phyloP scores from a whole-genome alignment of 1,140 invertebrate genomes.

The Drosophila equinoxialis region DNA sequence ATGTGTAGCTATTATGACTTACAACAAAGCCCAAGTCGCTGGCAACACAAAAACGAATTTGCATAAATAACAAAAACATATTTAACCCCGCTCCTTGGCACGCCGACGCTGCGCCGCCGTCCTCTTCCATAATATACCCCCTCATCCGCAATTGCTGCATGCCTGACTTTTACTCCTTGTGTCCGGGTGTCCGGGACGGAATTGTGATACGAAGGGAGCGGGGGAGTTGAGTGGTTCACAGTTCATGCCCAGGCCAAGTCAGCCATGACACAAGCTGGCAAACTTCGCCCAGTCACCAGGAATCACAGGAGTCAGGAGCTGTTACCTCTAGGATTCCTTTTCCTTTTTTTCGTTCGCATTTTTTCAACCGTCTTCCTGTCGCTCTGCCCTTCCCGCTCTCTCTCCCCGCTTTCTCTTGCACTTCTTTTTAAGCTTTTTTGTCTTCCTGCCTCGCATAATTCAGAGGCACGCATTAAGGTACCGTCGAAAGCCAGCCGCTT shows the following conservation, averaged over 20 bases:
- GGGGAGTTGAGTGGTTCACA: conserved; percentile 31
- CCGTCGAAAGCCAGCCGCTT: conserved; percentile 41
- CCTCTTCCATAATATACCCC: background rate
- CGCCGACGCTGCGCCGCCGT: background rate
- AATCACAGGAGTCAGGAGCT: conserved; percentile 33
- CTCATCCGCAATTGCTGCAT: conserved; percentile 3
- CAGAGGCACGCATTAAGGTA: conserved; percentile 68
- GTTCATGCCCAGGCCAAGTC: conserved; percentile 63
- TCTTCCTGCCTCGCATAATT: conserved; percentile 66
- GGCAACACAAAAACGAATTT: conserved; percentile 76
- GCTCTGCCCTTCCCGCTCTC: background rate
- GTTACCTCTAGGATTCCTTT: conserved; percentile 54
- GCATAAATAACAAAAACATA: conserved; percentile 81
- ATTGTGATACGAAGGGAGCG: background rate
- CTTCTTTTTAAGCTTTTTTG: conserved; percentile 2
- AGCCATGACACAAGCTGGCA: conserved; percentile 65
- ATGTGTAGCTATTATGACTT: conserved; percentile 71
- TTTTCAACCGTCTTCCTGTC: background rate
- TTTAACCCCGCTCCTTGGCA: conserved; percentile 55
- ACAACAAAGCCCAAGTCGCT: conserved; percentile 72
- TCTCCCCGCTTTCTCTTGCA: background rate
- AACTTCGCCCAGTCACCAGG: conserved; percentile 54
- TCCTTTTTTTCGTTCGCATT: conserved; percentile 3
- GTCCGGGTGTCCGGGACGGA: conserved; percentile 15
- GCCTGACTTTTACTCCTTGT: conserved; percentile 49